Evolutionary conservation across 2,888 invertebrate species (phyloP).

Genomic region (Augiades crinisus): DNA sequence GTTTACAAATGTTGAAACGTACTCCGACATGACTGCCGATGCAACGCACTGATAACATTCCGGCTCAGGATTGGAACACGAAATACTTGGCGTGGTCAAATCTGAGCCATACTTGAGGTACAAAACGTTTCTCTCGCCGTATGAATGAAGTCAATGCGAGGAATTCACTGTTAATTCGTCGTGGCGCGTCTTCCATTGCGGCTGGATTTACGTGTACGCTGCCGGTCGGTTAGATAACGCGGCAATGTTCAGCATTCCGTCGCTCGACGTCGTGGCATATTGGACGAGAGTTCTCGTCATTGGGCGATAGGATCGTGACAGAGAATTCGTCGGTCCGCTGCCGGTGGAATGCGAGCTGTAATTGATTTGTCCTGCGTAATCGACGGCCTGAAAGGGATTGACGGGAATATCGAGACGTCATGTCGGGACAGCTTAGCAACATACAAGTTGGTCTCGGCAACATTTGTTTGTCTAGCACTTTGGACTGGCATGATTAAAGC

Average conservation of each 20-base stretch:
- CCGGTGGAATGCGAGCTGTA: slow-evolving; percentile 72
- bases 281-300: slow-evolving; percentile 65
- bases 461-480: slow-evolving; percentile 21
- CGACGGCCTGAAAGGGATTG: slow-evolving; percentile 64
- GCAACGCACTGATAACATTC: slow-evolving; percentile 75
- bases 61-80: slow-evolving; percentile 69
- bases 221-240: slow-evolving; percentile 45
- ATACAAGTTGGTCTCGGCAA: slow-evolving; percentile 19
- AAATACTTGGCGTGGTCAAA: slow-evolving; percentile 70
- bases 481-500: slow-evolving; percentile 1
- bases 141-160: slow-evolving; percentile 56
- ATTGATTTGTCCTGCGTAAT: slow-evolving; percentile 80
- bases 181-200: slow-evolving; percentile 67
- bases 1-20: slow-evolving; percentile 63
- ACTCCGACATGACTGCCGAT: slow-evolving; percentile 66
- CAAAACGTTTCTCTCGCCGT: slow-evolving; percentile 42
- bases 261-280: slow-evolving; percentile 48
- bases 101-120: slow-evolving; percentile 60
- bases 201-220: slow-evolving; percentile 57
- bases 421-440: slow-evolving; percentile 34
- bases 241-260: slow-evolving; percentile 62
- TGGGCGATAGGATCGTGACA: slow-evolving; percentile 72
- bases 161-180: slow-evolving; percentile 70
- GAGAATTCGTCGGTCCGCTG: slow-evolving; percentile 73
- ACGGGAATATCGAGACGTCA: slow-evolving; percentile 68